phyloP scores from a whole-genome alignment of 2,888 invertebrate species.

The Villa cingulata region DNA sequence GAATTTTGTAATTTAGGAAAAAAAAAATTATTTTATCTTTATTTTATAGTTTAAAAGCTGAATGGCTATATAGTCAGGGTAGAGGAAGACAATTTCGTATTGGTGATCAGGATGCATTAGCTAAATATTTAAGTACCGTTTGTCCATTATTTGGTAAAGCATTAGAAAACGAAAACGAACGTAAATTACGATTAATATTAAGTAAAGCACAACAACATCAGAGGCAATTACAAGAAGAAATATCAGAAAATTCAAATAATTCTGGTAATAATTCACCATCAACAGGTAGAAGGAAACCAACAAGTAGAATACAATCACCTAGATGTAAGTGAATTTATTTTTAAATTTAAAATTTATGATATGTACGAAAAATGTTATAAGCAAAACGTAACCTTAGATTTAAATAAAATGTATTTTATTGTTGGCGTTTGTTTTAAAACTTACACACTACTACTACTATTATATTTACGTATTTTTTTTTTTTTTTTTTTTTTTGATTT shows the following conservation, averaged over 20 bases:
- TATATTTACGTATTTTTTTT: too few relatives aligned
- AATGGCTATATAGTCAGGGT: slow-evolving; percentile 92
- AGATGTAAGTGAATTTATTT: slow-evolving; percentile 24
- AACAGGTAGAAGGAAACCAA: slow-evolving; percentile 29
- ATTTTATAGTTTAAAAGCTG: slow-evolving; percentile 63
- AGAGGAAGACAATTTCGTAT: slow-evolving; percentile 74
- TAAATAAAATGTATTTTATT: background rate
- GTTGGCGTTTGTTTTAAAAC: background rate
- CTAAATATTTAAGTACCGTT: slow-evolving; percentile 68
- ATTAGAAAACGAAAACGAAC: slow-evolving; percentile 72
- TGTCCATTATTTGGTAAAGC: slow-evolving; percentile 76
- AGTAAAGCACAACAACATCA: slow-evolving; percentile 87
- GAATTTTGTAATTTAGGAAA: background rate
- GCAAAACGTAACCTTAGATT: background rate
- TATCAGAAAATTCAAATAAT: slow-evolving; percentile 32
- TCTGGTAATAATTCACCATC: slow-evolving; percentile 35
- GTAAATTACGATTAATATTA: slow-evolving; percentile 69
- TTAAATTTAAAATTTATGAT: too few relatives aligned
- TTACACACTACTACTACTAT: background rate
- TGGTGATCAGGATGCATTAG: slow-evolving; percentile 69
- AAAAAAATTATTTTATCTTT: background rate
- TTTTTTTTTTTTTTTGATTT: too few relatives aligned
- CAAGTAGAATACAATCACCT: slow-evolving; percentile 36
- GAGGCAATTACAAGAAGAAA: slow-evolving; percentile 64
- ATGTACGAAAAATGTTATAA: too few relatives aligned